Percentiles rank a stretch among this genome's conserved stretches.
Evolutionary conservation across 1,140 invertebrate species (phyloP).

Genomic region (Pteromalus puparum): DNA sequence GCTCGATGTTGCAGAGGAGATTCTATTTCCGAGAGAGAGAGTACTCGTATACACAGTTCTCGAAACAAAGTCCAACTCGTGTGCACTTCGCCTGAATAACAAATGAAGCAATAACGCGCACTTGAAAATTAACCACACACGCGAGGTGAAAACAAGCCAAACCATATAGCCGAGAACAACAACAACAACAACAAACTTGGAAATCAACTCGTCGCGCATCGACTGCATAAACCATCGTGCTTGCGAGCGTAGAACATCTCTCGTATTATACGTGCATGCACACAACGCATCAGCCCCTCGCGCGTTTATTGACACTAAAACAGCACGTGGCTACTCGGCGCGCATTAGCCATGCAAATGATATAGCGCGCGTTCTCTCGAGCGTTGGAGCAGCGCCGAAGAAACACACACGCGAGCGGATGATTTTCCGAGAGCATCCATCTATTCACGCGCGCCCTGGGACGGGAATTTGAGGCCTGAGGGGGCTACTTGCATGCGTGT

Average conservation of each 20-base stretch:
- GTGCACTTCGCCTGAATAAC: not conserved
- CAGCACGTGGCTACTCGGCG: not conserved
- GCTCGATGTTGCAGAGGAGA: not conserved
- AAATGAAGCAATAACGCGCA: not conserved
- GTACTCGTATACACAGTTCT: not conserved
- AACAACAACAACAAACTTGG: not conserved
- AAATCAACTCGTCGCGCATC: no score
- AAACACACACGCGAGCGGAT: not conserved
- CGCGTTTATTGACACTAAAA: slow-evolving; percentile 37
- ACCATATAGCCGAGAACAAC: not conserved
- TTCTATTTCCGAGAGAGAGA: not conserved
- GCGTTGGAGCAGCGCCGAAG: not conserved
- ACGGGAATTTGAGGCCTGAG: not conserved
- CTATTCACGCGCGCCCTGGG: not conserved
- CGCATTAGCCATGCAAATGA: slow-evolving; percentile 33
- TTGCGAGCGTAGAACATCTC: not conserved
- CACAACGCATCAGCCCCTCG: not conserved
- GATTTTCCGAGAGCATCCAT: not conserved
- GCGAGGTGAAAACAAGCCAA: not conserved
- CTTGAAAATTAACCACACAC: not conserved
- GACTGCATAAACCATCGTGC: no score
- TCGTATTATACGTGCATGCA: not conserved
- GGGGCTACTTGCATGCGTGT: not conserved
- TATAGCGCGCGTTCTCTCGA: not conserved
- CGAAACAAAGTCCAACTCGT: not conserved